These are phyloP conservation scores for Clamator glandarius DNA, from an alignment of 2,797 vertebrate genomes.

Conservation along the genomic window DNA sequence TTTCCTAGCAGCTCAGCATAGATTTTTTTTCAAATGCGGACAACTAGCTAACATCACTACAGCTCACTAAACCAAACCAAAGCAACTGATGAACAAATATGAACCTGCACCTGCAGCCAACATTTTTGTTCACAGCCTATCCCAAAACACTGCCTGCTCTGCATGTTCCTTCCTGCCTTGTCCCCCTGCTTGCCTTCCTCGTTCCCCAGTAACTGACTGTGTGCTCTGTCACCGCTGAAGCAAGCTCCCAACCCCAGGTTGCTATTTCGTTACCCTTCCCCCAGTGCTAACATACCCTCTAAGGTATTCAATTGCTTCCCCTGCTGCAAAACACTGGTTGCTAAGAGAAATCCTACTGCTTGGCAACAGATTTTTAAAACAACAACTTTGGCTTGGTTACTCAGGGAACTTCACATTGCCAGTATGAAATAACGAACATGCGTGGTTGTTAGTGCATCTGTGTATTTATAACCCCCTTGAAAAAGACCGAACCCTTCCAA, in stretches of 20 bases:
- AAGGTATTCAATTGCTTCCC: constrained; percentile 39
- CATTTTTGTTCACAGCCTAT: background rate
- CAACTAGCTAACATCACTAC: background rate
- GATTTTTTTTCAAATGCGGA: background rate
- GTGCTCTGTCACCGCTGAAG: background rate
- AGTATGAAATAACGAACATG: background rate
- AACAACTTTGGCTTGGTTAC: constrained; percentile 49
- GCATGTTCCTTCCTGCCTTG: background rate
- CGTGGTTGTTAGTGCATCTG: background rate
- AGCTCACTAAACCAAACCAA: background rate
- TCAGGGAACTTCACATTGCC: constrained; percentile 10
- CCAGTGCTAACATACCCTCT: background rate
- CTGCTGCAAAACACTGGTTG: constrained; percentile 60
- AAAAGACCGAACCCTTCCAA: background rate
- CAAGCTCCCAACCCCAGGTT: background rate
- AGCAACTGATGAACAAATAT: background rate
- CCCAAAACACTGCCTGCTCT: background rate
- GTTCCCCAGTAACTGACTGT: background rate
- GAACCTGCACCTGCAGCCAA: background rate
- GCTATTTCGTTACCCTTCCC: background rate
- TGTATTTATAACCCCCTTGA: background rate
- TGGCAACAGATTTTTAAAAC: constrained; percentile 61
- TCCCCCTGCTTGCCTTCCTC: background rate
- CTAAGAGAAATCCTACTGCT: constrained; percentile 54
- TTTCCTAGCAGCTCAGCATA: background rate